Conservation (phyloP, 2,888 invertebrate species). For the Clistopyga incitator region DNA sequence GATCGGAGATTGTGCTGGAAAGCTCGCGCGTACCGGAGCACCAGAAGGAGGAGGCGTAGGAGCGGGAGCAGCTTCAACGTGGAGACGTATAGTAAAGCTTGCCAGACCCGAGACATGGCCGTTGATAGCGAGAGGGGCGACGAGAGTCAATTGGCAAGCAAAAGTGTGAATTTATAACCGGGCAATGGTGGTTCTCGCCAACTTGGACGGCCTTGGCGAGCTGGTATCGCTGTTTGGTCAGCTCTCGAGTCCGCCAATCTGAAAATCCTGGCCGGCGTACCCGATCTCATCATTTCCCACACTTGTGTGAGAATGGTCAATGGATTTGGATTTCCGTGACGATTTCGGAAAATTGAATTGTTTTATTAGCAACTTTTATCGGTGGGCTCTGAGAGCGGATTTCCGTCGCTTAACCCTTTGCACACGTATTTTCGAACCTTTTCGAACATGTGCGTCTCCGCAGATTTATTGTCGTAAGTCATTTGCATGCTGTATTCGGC, state of each 20-base stretch:
- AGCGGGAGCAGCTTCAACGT: too few relatives aligned
- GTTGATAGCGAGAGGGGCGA: conserved; percentile 55
- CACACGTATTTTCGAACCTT: too few relatives aligned
- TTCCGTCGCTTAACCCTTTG: not conserved
- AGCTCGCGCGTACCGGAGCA: conserved; percentile 41
- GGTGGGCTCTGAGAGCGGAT: not conserved
- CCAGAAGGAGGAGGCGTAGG: conserved; percentile 20
- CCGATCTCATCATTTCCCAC: conserved; percentile 2
- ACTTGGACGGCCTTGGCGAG: conserved; percentile 54
- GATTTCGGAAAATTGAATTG: conserved; percentile 2
- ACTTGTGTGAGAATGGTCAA: not conserved
- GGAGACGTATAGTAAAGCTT: conserved; percentile 8
- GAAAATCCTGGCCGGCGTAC: conserved; percentile 21
- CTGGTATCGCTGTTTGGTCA: conserved; percentile 78
- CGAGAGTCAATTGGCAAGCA: conserved; percentile 73
- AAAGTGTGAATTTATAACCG: conserved; percentile 77
- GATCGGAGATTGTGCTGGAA: conserved; percentile 75
- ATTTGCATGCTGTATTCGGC: too few relatives aligned
- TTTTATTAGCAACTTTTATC: not conserved
- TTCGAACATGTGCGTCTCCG: too few relatives aligned
- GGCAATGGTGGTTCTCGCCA: conserved; percentile 50
- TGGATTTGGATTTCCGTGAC: not conserved
- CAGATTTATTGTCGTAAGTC: too few relatives aligned
- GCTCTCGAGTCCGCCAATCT: conserved; percentile 65
- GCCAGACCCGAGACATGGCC: conserved; percentile 27